Base-by-base conservation (phyloP, 2,888 invertebrate species). In the Eulithis testata region DNA sequence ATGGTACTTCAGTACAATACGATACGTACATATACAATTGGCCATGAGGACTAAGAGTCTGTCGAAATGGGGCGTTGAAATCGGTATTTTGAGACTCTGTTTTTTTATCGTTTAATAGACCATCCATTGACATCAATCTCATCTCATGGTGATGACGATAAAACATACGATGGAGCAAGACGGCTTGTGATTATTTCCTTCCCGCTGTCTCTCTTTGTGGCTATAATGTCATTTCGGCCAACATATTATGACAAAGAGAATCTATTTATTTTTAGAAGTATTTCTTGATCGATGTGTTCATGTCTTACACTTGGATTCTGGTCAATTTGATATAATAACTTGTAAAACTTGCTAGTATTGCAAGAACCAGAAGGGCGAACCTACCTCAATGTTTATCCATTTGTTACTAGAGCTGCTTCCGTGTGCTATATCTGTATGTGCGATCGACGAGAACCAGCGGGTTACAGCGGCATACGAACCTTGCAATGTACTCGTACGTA, bases 371-470 rank as follows among this genome's bases (percentile, higher is more conserved):
- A 36, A 12, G 36, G 60, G 21, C 54, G 61, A 65, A 65, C 72
- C 70, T 72, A 69, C 73, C 71, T 67, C 73, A 71, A 71, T 68
- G 68, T 68, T 71, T 68, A 71, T 63, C 55, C 57, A 63, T 67
- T 56, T 50, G 53, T 52, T 56, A 49, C 59, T 55, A 52, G 64
- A 49, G 57, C 36, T 51, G 57, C 65, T 69, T 69, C 62, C 59
- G 72, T 63, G 63, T 64, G 59, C 65, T 60, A 64, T 58, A 49
- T 66, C 64, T 53, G 57, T 31, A 67, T 63, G 65, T 69, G 63
- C 40, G 60, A 67, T 56, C 43, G 55, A 71, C 57, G 53, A 37
- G 60, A 54, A 57, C 58, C 66, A 66, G 54, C 37, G n/a, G 6
- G 4, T 12, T 36, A 6, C 21, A 11, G 11, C 43, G 21, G 21